Base-by-base conservation (phyloP, 2,797 vertebrate species). In the Chloroceryle amazona region DNA sequence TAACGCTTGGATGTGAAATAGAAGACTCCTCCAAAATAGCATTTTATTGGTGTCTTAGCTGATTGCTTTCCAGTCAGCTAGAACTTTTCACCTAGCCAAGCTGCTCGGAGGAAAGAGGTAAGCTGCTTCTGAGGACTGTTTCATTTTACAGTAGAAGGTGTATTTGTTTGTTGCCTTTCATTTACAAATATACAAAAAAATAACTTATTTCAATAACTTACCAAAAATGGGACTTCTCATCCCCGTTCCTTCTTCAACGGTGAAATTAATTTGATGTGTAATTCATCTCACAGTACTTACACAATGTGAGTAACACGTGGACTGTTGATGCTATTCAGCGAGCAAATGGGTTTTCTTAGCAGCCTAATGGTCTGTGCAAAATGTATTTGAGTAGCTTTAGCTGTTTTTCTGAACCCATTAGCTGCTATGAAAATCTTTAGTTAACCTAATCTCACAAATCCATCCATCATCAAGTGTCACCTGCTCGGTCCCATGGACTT, bases 291-390 rank as follows among this genome's bases (percentile, higher is more conserved):
- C 75, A 81, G 74, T 71, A 76, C 74, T 75, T 87, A 60, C 1
- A 65, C 73, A 70, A 60, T 60, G 41, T 13, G 60, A 81, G 6
- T n/a, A 72, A 41, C 62, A 29, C 33, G 18, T 72, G 61, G 87
- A 57, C 37, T 33, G 52, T 80, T 68, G 78, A 67, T 85, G 73
- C 80, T 88, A 57, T 62, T 90, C 76, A 92, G 80, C 4, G n/a
- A 95, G 81, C 33, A 88, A 82, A 95, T 52, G 58, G 71, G 29
- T 87, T 89, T 91, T 81, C 31, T 31, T 57, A 91, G 80, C 57
- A 67, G 84, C 83, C 68, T 92, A 94, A 96, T 65, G 85, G 76
- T 23, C 91, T 87, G 72, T 89, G 86, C 44, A 90, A 66, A 90
- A 87, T 70, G 63, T 35, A 57, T 86, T 44, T 21, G 44, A 65